phyloP scores from a whole-genome alignment of 2,113 vertebrate genomes.

The Mobula birostris region DNA sequence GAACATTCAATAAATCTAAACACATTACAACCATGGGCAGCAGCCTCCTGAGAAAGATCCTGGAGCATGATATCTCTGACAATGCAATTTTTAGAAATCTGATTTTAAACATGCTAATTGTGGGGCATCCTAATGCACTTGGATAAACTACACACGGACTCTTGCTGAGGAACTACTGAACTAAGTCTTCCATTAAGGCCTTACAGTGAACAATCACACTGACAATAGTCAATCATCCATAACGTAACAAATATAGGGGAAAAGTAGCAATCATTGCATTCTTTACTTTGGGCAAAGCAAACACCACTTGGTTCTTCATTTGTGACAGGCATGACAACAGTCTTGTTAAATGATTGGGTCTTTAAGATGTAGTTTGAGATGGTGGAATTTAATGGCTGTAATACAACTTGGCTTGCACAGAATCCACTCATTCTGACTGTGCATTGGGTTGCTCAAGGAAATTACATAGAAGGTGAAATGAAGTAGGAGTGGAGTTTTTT shows the following conservation, averaged over 20 bases:
- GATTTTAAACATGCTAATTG: background rate
- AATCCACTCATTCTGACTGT: background rate
- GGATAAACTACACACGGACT: background rate
- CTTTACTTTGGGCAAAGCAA: background rate
- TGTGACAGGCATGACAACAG: background rate
- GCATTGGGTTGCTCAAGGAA: background rate
- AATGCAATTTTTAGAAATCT: background rate
- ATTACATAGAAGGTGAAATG: background rate
- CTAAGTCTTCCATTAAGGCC: conserved; percentile 23
- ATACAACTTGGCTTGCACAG: background rate
- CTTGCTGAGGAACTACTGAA: conserved; percentile 29
- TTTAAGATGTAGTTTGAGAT: background rate
- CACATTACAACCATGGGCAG: background rate
- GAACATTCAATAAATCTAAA: background rate
- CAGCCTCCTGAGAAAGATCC: background rate
- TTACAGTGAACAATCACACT: conserved; percentile 8
- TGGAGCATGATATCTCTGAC: background rate
- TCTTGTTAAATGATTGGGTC: conserved; percentile 14
- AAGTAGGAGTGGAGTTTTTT: background rate
- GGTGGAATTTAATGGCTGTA: background rate
- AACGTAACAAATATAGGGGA: conserved; percentile 16
- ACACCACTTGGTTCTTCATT: background rate
- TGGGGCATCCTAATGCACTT: conserved; percentile 14
- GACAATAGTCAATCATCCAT: conserved; percentile 11
- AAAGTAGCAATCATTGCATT: conserved; percentile 26